A percentile compares a stretch with the other conserved stretches of the same genome.
phyloP scores from a whole-genome alignment of 30 jellyfish, hydroid and myxozoan genomes.

The Calvadosia cruxmelitensis region DNA sequence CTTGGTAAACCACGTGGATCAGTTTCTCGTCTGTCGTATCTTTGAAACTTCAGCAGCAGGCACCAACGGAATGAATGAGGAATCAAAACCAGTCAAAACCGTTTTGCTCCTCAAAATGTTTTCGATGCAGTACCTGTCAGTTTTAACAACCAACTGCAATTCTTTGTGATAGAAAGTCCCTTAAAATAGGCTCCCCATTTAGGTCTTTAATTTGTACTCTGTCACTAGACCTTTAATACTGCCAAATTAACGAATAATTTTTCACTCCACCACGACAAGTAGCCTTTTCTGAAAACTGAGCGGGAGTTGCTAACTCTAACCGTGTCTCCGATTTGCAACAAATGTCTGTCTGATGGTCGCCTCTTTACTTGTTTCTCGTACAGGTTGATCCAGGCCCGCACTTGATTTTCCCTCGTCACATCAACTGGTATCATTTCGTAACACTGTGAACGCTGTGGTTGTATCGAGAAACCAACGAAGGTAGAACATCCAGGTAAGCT shows the following conservation, averaged over 20 bases:
- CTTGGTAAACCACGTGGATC: background rate
- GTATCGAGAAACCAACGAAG: background rate
- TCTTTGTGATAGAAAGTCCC: background rate
- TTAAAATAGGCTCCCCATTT: background rate
- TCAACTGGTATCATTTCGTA: background rate
- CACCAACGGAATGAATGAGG: background rate
- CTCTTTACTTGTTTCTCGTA: background rate
- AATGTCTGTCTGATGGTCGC: background rate
- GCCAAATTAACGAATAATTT: too few relatives aligned
- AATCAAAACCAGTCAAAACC: background rate
- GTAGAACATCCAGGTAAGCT: background rate
- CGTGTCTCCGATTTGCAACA: background rate
- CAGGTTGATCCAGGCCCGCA: background rate
- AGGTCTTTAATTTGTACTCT: background rate
- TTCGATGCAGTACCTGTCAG: background rate
- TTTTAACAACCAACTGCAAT: background rate
- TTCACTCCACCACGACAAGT: background rate
- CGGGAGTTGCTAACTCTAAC: background rate
- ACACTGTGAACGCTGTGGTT: background rate
- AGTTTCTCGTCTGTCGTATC: background rate
- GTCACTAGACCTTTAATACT: background rate
- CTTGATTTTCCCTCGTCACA: background rate
- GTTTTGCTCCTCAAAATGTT: background rate
- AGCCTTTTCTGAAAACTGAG: background rate
- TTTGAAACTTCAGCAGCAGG: background rate